These are phyloP conservation scores for Pelobates cultripes DNA, from an alignment of 2,797 vertebrate genomes.

Conservation along the genomic window DNA sequence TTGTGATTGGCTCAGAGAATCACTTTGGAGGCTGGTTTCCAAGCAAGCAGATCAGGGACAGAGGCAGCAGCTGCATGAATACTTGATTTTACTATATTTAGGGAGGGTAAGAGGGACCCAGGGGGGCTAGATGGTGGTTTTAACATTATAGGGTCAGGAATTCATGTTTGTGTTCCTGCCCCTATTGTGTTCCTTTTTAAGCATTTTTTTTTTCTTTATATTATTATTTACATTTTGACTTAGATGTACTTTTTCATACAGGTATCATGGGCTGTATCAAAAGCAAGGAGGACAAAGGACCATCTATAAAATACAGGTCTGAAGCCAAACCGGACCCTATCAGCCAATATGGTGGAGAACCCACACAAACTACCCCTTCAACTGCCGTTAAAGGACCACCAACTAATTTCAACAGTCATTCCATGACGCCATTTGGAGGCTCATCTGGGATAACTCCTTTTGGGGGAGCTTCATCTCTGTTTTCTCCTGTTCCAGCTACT, in stretches of 20 bases:
- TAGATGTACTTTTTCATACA: slow-evolving; percentile 57
- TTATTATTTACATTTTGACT: too few relatives aligned
- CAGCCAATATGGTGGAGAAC: slow-evolving; percentile 86
- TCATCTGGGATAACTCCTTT: slow-evolving; percentile 89
- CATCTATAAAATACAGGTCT: slow-evolving; percentile 83
- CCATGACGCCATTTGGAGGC: slow-evolving; percentile 88
- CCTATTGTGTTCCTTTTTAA: too few relatives aligned
- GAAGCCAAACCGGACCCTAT: slow-evolving; percentile 78
- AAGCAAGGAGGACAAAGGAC: slow-evolving; percentile 93
- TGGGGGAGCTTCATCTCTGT: slow-evolving; percentile 88
- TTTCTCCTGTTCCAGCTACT: slow-evolving; percentile 83
- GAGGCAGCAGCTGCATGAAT: too few relatives aligned
- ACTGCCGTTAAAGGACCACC: slow-evolving; percentile 78
- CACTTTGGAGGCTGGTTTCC: too few relatives aligned
- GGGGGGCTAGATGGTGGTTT: too few relatives aligned
- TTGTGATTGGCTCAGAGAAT: too few relatives aligned
- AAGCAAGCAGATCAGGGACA: too few relatives aligned
- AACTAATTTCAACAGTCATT: slow-evolving; percentile 86
- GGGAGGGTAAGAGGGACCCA: too few relatives aligned
- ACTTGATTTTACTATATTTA: too few relatives aligned
- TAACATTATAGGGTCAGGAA: too few relatives aligned
- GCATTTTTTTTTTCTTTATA: too few relatives aligned
- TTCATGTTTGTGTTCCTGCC: too few relatives aligned
- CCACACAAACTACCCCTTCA: slow-evolving; percentile 77
- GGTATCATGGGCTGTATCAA: slow-evolving; percentile 91